These are phyloP conservation scores for Anastatus disparis DNA, from an alignment of 1,140 invertebrate genomes.

Conservation along the genomic window DNA sequence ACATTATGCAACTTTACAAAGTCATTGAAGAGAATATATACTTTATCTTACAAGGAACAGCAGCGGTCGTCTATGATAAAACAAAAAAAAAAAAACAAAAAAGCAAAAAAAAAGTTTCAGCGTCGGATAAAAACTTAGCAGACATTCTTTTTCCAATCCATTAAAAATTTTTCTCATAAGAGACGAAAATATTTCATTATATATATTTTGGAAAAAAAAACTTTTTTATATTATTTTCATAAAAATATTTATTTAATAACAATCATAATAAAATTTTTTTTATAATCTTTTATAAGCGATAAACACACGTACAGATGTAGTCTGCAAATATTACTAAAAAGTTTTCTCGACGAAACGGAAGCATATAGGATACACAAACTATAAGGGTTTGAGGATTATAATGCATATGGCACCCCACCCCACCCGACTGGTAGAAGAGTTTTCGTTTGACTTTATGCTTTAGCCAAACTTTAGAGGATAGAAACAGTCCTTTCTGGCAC, in stretches of 20 bases:
- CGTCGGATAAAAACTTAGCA: conserved; percentile 6
- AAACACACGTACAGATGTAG: too few relatives aligned
- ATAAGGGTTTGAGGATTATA: conserved; percentile 41
- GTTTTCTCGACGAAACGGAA: conserved; percentile 35
- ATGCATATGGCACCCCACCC: conserved; percentile 49
- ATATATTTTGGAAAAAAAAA: too few relatives aligned
- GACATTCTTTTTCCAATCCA: not conserved
- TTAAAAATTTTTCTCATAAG: conserved; percentile 25
- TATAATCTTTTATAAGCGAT: too few relatives aligned
- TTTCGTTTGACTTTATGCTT: conserved; percentile 49
- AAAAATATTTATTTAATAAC: too few relatives aligned
- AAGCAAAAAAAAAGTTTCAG: conserved; percentile 16
- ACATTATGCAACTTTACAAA: conserved; percentile 31
- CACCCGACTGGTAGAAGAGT: too few relatives aligned
- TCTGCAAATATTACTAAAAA: conserved; percentile 41
- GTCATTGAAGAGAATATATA: conserved; percentile 15
- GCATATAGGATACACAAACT: conserved; percentile 8
- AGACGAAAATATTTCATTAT: too few relatives aligned
- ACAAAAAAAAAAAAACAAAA: too few relatives aligned
- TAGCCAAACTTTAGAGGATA: conserved; percentile 45
- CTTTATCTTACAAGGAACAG: conserved; percentile 6
- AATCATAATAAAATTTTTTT: too few relatives aligned
- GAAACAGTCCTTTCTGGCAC: conserved; percentile 33
- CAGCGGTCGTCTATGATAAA: not conserved
- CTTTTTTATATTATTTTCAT: too few relatives aligned